phyloP scores from a whole-genome alignment of 1,140 invertebrate genomes.

The Phortica variegata region DNA sequence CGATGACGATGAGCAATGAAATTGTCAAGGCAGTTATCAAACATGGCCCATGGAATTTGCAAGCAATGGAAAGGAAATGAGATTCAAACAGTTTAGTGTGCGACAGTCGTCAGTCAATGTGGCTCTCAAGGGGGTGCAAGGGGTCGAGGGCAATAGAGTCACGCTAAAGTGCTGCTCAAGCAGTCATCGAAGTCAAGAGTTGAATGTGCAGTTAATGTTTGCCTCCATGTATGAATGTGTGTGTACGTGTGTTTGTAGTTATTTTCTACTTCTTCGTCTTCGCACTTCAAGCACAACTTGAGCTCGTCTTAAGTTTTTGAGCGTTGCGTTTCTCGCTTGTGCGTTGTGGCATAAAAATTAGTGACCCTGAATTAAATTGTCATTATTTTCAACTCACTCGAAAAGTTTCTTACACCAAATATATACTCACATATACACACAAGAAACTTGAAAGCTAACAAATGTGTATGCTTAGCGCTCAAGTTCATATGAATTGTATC shows the following conservation, averaged over 20 bases:
- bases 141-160: slow-evolving; percentile 25
- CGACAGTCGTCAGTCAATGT: neutral
- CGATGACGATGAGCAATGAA: neutral
- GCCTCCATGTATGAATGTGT: neutral
- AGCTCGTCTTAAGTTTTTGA: no score
- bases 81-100: slow-evolving; percentile 40
- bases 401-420: slow-evolving; percentile 18
- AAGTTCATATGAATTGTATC: neutral
- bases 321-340: slow-evolving; percentile 32
- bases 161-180: slow-evolving; percentile 47
- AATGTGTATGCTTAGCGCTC: neutral
- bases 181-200: slow-evolving; percentile 46
- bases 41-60: neutral
- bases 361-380: slow-evolving; percentile 55
- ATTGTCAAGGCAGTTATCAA: neutral
- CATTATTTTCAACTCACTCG: slow-evolving; percentile 52
- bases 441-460: slow-evolving; percentile 20
- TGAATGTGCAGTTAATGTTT: slow-evolving; percentile 17
- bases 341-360: slow-evolving; percentile 50
- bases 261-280: no score
- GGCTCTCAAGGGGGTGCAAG: slow-evolving; percentile 25
- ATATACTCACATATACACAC: slow-evolving; percentile 14
- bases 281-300: no score
- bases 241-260: slow-evolving; percentile 39
- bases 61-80: slow-evolving; percentile 32